Conservation (phyloP, 2,797 vertebrate genomes). For the Margarornis squamiger region DNA sequence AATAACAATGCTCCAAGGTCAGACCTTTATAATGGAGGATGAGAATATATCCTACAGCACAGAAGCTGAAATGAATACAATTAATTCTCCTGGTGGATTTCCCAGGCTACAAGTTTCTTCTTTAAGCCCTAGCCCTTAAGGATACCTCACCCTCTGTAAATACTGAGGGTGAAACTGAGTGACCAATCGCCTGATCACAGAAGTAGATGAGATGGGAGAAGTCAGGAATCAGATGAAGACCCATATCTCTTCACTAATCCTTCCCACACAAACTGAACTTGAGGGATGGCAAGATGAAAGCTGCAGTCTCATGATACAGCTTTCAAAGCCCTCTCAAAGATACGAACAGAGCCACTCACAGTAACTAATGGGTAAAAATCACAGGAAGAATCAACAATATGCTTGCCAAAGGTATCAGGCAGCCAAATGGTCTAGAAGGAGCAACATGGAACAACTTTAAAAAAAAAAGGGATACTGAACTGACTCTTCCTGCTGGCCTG, state of each 20-base stretch:
- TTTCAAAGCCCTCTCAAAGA: conserved; percentile 27
- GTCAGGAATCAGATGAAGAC: neutral
- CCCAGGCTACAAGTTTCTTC: neutral
- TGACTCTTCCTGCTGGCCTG: neutral
- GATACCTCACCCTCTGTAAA: neutral
- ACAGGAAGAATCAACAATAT: neutral
- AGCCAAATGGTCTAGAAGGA: neutral
- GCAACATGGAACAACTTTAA: neutral
- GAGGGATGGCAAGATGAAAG: neutral
- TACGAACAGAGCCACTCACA: neutral
- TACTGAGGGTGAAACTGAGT: neutral
- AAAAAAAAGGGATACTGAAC: neutral
- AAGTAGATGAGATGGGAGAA: neutral
- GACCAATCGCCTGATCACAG: neutral
- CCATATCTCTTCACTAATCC: neutral
- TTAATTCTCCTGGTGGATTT: neutral
- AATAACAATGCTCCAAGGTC: neutral
- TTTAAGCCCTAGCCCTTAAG: neutral
- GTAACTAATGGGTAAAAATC: neutral
- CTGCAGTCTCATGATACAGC: neutral
- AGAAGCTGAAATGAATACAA: neutral
- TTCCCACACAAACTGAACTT: neutral
- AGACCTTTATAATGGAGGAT: neutral
- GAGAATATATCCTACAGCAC: neutral
- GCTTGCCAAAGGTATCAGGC: neutral